These are phyloP conservation scores for Papilio polytes DNA, from an alignment of 1,140 invertebrate species.

Conservation along the genomic window DNA sequence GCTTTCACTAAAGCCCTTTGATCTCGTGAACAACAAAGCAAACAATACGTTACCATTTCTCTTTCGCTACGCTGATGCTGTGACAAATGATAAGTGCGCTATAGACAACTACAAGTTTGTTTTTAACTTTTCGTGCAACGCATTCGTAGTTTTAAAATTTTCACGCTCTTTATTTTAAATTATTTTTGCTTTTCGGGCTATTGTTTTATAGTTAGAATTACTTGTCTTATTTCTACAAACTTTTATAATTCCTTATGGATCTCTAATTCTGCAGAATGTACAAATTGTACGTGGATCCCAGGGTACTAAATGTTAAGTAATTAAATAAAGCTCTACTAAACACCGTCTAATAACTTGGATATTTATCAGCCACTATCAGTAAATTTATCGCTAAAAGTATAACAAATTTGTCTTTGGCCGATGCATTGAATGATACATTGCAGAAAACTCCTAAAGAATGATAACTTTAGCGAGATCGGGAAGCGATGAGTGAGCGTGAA, in stretches of 20 bases:
- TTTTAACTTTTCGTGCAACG: conserved; percentile 4
- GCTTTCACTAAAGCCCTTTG: conserved; percentile 34
- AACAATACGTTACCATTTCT: conserved; percentile 43
- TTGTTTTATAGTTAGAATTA: too few species aligned
- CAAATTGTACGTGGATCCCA: too few species aligned
- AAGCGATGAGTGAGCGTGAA: conserved; percentile 4
- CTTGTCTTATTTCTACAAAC: too few species aligned
- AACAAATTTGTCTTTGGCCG: neutral
- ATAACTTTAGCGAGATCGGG: neutral
- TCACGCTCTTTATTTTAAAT: neutral
- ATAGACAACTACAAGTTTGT: neutral
- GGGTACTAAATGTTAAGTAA: too few species aligned
- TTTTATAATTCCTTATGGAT: too few species aligned
- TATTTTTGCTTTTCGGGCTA: neutral
- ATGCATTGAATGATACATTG: conserved; percentile 14
- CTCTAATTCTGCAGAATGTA: too few species aligned
- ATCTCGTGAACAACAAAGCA: conserved; percentile 34
- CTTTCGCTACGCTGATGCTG: conserved; percentile 3
- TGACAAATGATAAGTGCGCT: conserved; percentile 11
- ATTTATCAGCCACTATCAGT: neutral
- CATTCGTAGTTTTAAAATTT: neutral
- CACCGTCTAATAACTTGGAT: too few species aligned
- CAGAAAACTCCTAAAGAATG: conserved; percentile 10
- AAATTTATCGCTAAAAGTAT: neutral
- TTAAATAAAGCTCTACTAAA: too few species aligned